Base-by-base conservation (phyloP, 2,797 vertebrate species). In the Chelmon rostratus region DNA sequence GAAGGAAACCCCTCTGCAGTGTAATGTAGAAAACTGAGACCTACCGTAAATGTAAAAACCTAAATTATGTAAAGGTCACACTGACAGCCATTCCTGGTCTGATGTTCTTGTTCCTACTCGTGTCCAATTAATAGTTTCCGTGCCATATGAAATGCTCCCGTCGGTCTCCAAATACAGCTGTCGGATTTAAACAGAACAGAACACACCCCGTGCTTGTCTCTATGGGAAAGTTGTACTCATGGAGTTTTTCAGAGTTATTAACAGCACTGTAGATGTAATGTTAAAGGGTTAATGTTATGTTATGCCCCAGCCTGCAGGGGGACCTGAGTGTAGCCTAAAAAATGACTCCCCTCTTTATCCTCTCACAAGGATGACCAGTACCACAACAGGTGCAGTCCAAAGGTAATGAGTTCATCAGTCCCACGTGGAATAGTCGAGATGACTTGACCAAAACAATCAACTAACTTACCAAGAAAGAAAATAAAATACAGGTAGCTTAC, bases 111-210 rank as follows among this genome's bases (percentile, higher is more conserved):
- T 56, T 84, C 58, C 31, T 18, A 50, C 40, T 76, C 16, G 8
- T 46, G 47, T 76, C 67, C 67, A 80, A 83, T 79, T 73, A 79
- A 68, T 83, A 61, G 61, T 85, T 79, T 90, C 84, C 58, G 31
- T 73, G 77, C 63, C 73, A 68, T 68, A 80, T 70, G 66, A 86
- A 78, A 88, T 64, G 72, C 77, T 59, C 57, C 71, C 61, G 54
- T 87, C 78, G 47, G 76, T 73, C 58, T 67, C 58, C 68, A 56
- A 78, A 76, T 49, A 79, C 74, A 77, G 78, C 85, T 85, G 81
- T 81, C 44, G 33, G 50, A 80, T 69, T 80, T 46, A 73, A 66
- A 72, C 64, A 68, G 70, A 81, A 79, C 76, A 72, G 67, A 73
- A 78, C 79, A 81, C 80, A 81, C 68, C 78, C 62, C 21, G 3